phyloP scores from a whole-genome alignment of 2,888 invertebrate genomes.

The Diarsia rubi region DNA sequence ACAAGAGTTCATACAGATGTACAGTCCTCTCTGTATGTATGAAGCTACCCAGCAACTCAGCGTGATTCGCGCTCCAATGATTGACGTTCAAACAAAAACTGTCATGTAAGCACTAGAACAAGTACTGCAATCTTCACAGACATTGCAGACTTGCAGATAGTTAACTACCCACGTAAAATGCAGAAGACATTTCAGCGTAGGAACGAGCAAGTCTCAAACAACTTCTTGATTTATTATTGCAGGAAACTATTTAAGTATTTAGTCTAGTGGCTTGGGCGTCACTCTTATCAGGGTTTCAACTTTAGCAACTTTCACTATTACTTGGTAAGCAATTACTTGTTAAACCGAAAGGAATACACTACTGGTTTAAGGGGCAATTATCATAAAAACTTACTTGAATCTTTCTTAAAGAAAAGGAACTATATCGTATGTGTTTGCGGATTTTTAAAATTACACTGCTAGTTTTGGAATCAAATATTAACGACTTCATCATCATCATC shows the following conservation, averaged over 20 bases:
- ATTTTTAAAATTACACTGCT: not conserved
- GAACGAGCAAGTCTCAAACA: conserved; percentile 73
- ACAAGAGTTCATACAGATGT: not conserved
- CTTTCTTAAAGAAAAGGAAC: conserved; percentile 15
- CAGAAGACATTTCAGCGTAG: conserved; percentile 64
- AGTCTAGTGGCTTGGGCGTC: conserved; percentile 80
- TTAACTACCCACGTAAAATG: conserved; percentile 58
- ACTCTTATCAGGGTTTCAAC: conserved; percentile 78
- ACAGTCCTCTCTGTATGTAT: not conserved
- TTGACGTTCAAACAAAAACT: conserved; percentile 31
- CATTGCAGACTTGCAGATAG: conserved; percentile 55
- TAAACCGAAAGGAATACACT: conserved; percentile 65
- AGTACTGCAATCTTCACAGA: conserved; percentile 58
- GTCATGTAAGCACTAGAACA: conserved; percentile 44
- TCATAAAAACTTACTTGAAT: conserved; percentile 40
- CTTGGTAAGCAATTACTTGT: conserved; percentile 72
- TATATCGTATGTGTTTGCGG: conserved; percentile 7
- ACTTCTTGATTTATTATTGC: conserved; percentile 84
- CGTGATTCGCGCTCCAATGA: conserved; percentile 6
- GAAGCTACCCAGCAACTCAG: not conserved
- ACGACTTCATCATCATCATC: no score
- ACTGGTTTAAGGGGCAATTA: conserved; percentile 60
- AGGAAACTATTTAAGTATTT: conserved; percentile 83
- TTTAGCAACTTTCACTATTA: conserved; percentile 72
- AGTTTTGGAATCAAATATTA: not conserved